phyloP scores from a whole-genome alignment of 2,113 vertebrate species.

The Equus przewalskii region DNA sequence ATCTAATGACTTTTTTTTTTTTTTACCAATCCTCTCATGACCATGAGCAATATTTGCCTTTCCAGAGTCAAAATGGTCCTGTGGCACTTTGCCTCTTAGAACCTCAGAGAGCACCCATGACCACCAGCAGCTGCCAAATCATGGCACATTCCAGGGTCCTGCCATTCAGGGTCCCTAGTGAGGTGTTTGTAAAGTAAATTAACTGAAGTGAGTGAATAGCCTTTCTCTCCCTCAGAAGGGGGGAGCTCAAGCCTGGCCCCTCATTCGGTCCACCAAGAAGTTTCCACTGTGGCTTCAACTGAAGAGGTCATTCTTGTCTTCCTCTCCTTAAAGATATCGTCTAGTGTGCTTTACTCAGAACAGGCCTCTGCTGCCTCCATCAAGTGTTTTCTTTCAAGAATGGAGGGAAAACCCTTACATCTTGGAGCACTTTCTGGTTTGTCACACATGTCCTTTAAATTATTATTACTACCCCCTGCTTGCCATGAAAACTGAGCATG shows the following conservation, averaged over 20 bases:
- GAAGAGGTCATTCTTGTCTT: not conserved
- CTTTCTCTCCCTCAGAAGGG: not conserved
- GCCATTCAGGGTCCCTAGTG: fast-evolving
- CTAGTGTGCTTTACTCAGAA: not conserved
- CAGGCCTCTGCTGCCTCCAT: not conserved
- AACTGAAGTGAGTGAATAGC: not conserved
- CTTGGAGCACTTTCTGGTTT: not conserved
- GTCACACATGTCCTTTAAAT: not conserved
- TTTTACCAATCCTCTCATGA: not conserved
- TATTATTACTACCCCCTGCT: not conserved
- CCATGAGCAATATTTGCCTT: not conserved
- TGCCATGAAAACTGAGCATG: not conserved
- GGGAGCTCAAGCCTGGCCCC: not conserved
- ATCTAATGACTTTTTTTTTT: not conserved
- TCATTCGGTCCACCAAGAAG: not conserved
- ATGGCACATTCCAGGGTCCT: fast-evolving
- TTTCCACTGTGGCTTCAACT: not conserved
- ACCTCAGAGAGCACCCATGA: not conserved
- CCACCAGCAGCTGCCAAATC: not conserved
- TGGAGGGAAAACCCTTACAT: not conserved
- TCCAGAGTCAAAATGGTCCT: not conserved
- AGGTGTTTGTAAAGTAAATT: not conserved
- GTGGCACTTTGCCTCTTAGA: not conserved
- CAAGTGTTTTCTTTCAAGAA: not conserved
- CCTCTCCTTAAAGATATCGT: not conserved